These are phyloP conservation scores for Acrocephalus arundinaceus DNA, from an alignment of 2,113 vertebrate genomes.

Conservation along the genomic window DNA sequence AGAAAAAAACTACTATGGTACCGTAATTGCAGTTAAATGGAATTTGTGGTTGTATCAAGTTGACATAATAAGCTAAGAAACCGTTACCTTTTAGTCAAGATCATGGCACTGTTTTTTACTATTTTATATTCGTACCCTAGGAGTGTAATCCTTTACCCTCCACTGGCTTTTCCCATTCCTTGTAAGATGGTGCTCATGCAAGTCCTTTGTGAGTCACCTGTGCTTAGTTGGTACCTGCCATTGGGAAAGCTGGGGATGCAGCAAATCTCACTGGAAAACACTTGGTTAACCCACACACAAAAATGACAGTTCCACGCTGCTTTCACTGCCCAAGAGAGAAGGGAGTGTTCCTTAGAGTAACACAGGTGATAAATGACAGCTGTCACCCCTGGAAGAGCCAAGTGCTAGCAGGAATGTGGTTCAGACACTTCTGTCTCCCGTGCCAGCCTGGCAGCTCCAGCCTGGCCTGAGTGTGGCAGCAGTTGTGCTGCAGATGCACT, in stretches of 20 bases:
- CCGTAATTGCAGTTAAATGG: not conserved
- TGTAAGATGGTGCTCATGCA: not conserved
- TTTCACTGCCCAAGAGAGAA: rapidly evolving
- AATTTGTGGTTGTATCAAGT: not conserved
- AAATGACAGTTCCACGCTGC: not conserved
- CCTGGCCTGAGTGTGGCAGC: not conserved
- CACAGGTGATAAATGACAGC: not conserved
- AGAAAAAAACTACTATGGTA: not conserved
- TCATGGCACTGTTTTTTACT: not conserved
- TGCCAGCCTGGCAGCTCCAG: not conserved
- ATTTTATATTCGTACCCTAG: not conserved
- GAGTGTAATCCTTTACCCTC: not conserved
- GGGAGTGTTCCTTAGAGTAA: not conserved
- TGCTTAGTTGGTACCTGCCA: not conserved
- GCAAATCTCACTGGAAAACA: not conserved
- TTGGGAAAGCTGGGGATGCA: not conserved
- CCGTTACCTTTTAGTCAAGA: not conserved
- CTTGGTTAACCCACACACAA: not conserved
- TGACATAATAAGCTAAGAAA: slow-evolving; percentile 13
- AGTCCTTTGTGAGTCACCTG: not conserved
- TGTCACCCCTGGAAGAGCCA: not conserved
- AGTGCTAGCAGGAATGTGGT: not conserved
- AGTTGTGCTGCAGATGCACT: rapidly evolving
- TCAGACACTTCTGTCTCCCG: not conserved
- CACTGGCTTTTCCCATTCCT: rapidly evolving